Conservation (phyloP, 2,888 invertebrate species). For the Chrysolina haemoptera region DNA sequence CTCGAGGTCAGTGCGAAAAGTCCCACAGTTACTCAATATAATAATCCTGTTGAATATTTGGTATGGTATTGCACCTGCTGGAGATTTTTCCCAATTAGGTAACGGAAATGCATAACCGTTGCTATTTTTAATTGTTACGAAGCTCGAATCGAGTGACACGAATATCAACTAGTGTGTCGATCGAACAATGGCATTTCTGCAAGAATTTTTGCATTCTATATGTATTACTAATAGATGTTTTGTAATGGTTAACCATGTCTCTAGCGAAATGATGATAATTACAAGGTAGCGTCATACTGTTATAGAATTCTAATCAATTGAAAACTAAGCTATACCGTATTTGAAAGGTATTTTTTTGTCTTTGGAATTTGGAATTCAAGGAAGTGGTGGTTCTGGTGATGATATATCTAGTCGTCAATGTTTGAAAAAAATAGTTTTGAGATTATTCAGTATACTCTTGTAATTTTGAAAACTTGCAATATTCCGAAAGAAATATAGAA, state of each 20-base stretch:
- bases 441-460: too few relatives aligned
- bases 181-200: slow-evolving; percentile 32
- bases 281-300: not conserved
- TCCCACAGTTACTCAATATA: not conserved
- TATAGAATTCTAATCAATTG: not conserved
- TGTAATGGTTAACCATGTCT: slow-evolving; percentile 9
- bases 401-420: too few relatives aligned
- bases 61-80: not conserved
- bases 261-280: slow-evolving; percentile 10
- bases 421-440: too few relatives aligned
- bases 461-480: too few relatives aligned
- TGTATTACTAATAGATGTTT: slow-evolving; percentile 1
- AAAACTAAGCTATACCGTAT: too few relatives aligned
- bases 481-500: too few relatives aligned
- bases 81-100: slow-evolving; percentile 6
- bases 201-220: slow-evolving; percentile 16
- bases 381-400: too few relatives aligned
- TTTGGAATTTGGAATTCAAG: too few relatives aligned
- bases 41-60: not conserved
- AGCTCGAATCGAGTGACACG: slow-evolving; percentile 20
- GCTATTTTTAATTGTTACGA: slow-evolving; percentile 26
- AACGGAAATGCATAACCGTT: slow-evolving; percentile 2
- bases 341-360: too few relatives aligned
- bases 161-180: slow-evolving; percentile 34
- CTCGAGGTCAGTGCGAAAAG: too few relatives aligned